Conservation (phyloP, 2,113 vertebrate genomes). For the Podarcis cretensis region DNA sequence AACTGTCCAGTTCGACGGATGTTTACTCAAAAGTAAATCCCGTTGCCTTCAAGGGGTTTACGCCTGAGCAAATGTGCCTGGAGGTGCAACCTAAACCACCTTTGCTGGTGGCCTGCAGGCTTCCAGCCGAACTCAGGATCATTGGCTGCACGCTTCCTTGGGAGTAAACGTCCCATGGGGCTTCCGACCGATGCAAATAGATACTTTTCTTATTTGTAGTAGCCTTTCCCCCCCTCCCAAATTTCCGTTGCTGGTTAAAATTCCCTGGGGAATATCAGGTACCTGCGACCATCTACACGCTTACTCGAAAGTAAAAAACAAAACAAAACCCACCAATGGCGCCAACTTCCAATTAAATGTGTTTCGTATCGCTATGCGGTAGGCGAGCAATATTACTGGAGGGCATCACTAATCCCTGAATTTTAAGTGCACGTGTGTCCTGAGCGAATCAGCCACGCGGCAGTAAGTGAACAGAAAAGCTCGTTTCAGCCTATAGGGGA, state of each 20-base stretch:
- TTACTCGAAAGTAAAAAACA: not conserved
- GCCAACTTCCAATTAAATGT: not conserved
- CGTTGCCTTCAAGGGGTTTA: no score
- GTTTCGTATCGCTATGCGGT: not conserved
- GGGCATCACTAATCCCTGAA: slow-evolving; percentile 34
- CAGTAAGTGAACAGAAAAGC: not conserved
- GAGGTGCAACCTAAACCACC: not conserved
- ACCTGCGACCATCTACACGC: not conserved
- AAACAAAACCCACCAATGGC: not conserved
- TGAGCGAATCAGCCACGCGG: slow-evolving; percentile 2
- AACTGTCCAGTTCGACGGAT: not conserved
- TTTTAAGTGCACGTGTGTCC: slow-evolving; percentile 23
- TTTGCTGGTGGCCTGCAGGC: not conserved
- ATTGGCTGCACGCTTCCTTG: not conserved
- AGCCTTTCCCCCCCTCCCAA: not conserved
- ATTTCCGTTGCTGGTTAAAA: no score
- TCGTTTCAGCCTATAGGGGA: not conserved
- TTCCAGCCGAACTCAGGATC: not conserved
- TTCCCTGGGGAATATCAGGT: not conserved
- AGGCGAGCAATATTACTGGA: slow-evolving; percentile 20
- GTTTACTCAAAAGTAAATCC: no score
- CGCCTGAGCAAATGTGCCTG: no score
- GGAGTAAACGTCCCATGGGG: not conserved
- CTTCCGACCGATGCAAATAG: not conserved
- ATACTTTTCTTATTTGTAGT: not conserved